Conservation (phyloP, 2,888 invertebrate species). For the Girardia tigrina region DNA sequence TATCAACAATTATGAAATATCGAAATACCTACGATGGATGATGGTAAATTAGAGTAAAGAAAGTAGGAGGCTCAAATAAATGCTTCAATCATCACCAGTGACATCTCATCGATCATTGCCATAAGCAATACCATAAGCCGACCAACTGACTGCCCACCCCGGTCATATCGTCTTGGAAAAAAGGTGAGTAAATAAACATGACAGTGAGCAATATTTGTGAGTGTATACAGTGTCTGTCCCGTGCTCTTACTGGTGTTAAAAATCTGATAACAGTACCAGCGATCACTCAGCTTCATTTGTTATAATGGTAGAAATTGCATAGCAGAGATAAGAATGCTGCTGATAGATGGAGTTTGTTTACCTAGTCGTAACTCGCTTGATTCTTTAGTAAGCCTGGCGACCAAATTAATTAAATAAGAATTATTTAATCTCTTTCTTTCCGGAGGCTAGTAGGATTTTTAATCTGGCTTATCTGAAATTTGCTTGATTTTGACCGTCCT, state of each 20-base stretch:
- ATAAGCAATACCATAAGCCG: slow-evolving; percentile 14
- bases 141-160: not conserved
- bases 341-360: slow-evolving; percentile 20
- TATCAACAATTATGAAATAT: slow-evolving; percentile 19
- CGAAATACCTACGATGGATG: not conserved
- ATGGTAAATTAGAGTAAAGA: slow-evolving; percentile 8
- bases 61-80: slow-evolving; percentile 23
- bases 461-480: slow-evolving; percentile 14
- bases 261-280: slow-evolving; percentile 20
- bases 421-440: slow-evolving; percentile 2
- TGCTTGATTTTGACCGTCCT: slow-evolving; percentile 23
- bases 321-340: slow-evolving; percentile 18
- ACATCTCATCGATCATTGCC: slow-evolving; percentile 20
- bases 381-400: slow-evolving; percentile 8
- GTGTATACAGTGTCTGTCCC: slow-evolving; percentile 23
- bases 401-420: slow-evolving; percentile 20
- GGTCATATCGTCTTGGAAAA: slow-evolving; percentile 16
- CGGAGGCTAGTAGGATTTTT: not conserved
- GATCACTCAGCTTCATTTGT: slow-evolving; percentile 4
- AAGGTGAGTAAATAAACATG: slow-evolving; percentile 20
- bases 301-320: slow-evolving; percentile 18
- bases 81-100: slow-evolving; percentile 10
- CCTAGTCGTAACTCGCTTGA: slow-evolving; percentile 23
- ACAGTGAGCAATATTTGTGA: slow-evolving; percentile 12
- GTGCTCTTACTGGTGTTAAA: not conserved